Conservation (phyloP, 53 echinoderm and acorn worm species). For the Luidia sarsii region DNA sequence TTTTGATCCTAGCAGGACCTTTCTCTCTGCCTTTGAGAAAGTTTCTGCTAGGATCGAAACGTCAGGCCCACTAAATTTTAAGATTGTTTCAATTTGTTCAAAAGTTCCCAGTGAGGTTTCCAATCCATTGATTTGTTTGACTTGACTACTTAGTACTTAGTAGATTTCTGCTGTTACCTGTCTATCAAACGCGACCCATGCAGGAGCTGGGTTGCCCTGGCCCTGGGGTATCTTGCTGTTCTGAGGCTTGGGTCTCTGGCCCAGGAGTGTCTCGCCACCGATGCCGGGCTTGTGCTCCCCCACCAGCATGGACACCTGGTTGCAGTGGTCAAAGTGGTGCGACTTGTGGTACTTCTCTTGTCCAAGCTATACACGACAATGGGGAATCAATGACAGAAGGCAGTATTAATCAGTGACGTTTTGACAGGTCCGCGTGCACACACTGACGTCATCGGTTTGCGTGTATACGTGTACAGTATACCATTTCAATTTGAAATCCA, state of each 20-base stretch:
- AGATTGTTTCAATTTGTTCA: too few relatives aligned
- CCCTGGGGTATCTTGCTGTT: conserved; percentile 93
- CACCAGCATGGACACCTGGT: conserved; percentile 92
- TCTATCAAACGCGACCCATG: conserved; percentile 97
- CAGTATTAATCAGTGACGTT: too few relatives aligned
- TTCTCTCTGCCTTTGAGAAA: too few relatives aligned
- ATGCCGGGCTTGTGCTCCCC: conserved; percentile 97
- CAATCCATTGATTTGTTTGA: not conserved
- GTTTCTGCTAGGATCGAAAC: too few relatives aligned
- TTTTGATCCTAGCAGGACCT: too few relatives aligned
- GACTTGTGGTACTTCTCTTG: conserved; percentile 87
- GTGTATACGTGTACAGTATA: too few relatives aligned
- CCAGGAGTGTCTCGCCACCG: conserved; percentile 79
- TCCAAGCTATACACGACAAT: conserved; percentile 87
- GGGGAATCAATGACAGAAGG: too few relatives aligned
- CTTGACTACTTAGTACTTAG: not conserved
- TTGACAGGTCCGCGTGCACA: too few relatives aligned
- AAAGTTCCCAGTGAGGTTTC: not conserved
- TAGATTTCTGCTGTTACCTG: conserved; percentile 64
- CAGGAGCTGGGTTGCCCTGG: conserved; percentile 91
- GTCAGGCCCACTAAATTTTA: too few relatives aligned
- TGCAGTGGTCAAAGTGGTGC: conserved; percentile 94
- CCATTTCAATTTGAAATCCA: too few relatives aligned
- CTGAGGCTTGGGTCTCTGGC: conserved; percentile 83
- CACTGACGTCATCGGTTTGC: too few relatives aligned